Conservation (phyloP, 2,888 invertebrate genomes). For the Rhyacophila evoluta region DNA sequence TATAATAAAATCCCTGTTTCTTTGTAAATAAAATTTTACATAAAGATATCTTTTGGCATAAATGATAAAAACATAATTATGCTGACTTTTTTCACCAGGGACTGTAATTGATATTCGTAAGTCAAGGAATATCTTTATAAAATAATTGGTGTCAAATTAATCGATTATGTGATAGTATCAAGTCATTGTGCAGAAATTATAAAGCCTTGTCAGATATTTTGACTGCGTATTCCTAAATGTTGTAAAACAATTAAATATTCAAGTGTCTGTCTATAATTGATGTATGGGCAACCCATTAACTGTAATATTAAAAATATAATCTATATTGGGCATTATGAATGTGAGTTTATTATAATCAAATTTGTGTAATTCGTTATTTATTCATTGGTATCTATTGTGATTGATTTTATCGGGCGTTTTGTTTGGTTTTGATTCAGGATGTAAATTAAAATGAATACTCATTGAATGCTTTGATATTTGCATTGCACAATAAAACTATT, state of each 20-base stretch:
- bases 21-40: no score
- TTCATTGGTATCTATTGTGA: background rate
- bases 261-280: background rate
- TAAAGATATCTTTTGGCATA: no score
- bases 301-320: background rate
- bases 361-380: background rate
- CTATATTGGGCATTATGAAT: background rate
- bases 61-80: no score
- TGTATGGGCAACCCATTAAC: background rate
- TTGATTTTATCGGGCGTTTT: background rate
- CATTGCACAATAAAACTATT: background rate
- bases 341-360: background rate
- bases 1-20: no score
- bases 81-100: no score
- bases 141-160: slow-evolving; percentile 7
- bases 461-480: background rate
- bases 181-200: background rate
- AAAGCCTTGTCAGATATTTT: background rate
- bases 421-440: background rate
- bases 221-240: slow-evolving; percentile 16
- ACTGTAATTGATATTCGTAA: no score
- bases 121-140: background rate
- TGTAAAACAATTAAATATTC: background rate
- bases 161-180: background rate
- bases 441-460: background rate